These are phyloP conservation scores for Sweltsa coloradensis DNA, from an alignment of 1,140 invertebrate genomes.

Conservation along the genomic window DNA sequence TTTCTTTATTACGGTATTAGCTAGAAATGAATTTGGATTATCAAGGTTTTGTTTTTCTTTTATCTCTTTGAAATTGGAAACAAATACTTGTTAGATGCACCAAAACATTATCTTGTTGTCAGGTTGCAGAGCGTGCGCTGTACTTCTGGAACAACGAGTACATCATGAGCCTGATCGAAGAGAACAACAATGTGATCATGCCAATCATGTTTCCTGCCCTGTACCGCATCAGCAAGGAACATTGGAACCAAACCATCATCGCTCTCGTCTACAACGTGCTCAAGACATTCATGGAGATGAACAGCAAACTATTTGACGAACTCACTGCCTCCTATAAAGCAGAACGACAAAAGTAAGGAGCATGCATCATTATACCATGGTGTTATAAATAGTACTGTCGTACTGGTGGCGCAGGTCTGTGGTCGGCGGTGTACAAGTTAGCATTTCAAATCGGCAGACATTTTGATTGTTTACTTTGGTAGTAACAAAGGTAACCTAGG, in stretches of 20 bases:
- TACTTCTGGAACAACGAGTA: constrained; percentile 98
- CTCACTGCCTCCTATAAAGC: constrained; percentile 96
- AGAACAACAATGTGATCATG: constrained; percentile 84
- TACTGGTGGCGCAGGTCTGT: no score
- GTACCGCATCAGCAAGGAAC: constrained; percentile 96
- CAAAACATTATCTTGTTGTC: no score
- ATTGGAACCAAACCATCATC: constrained; percentile 99
- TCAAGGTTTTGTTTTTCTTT: not conserved
- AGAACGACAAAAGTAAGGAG: constrained; percentile 87
- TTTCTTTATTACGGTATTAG: not conserved
- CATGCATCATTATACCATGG: no score
- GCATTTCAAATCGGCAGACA: no score
- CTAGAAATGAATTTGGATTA: not conserved
- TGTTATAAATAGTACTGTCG: no score
- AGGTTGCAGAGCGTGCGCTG: constrained; percentile 93
- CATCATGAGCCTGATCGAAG: constrained; percentile 87
- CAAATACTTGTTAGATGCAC: no score
- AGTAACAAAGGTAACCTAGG: no score
- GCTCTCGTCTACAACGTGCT: constrained; percentile 98
- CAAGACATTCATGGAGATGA: constrained; percentile 99
- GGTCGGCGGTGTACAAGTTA: no score
- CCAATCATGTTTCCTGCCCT: constrained; percentile 93
- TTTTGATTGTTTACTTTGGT: no score
- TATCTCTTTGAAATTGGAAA: no score
- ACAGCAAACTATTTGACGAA: constrained; percentile 97